Conservation (phyloP, 2,113 vertebrate species). For the Rhagologus leucostigma region DNA sequence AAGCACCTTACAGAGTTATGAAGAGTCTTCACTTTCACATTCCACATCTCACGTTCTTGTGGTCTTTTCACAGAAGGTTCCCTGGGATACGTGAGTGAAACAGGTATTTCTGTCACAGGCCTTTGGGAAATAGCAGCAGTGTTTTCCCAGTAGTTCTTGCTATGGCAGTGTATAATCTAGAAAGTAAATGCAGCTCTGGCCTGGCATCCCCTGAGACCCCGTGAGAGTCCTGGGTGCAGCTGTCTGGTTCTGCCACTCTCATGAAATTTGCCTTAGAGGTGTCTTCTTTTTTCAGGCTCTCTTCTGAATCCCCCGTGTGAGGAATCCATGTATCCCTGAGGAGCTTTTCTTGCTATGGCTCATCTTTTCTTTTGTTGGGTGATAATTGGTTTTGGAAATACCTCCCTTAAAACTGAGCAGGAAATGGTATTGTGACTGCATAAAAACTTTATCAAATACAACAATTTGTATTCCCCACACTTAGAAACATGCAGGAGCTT, state of each 20-base stretch:
- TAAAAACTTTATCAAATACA: neutral
- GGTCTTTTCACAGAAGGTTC: neutral
- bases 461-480: neutral
- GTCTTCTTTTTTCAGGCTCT: neutral
- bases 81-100: neutral
- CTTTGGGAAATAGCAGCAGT: neutral
- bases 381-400: neutral
- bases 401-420: neutral
- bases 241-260: neutral
- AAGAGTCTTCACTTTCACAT: neutral
- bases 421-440: neutral
- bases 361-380: neutral
- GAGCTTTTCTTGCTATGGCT: neutral
- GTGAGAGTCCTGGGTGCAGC: neutral
- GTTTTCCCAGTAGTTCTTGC: neutral
- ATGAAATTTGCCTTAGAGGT: neutral
- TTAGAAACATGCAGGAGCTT: neutral
- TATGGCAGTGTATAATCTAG: neutral
- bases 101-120: neutral
- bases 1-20: neutral
- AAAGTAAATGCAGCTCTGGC: neutral
- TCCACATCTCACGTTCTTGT: neutral
- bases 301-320: neutral
- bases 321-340: neutral
- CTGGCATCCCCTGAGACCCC: neutral